Base-by-base conservation (phyloP, 2,888 invertebrate genomes). In the Cosmia pyralina region DNA sequence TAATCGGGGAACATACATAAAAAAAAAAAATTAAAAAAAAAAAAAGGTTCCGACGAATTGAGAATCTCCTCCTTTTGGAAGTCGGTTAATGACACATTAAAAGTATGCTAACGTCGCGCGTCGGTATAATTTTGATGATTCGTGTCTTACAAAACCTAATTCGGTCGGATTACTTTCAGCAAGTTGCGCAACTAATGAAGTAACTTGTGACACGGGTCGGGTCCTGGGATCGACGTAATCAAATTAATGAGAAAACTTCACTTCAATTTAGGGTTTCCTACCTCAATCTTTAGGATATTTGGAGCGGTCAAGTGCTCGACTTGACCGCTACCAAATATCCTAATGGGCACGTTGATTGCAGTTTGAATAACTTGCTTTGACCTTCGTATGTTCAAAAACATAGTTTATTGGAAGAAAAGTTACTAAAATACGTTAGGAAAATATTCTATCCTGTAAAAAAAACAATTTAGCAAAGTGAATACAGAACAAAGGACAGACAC, bases 211-310 rank as follows among this genome's bases (percentile, higher is more conserved):
- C 96, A 95, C 94, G 95, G 96, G 95, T 95, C 95, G 93, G 92
- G 90, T 90, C 90, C 92, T 92, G 94, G 95, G 94, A 95, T 96
- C 95, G 95, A 95, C 95, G 94, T 95, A 95, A 96, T 95, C 95
- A 95, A 95, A 96, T 96, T 96, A 95, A 96, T 95, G 95, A 95
- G 95, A 95, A 95, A 96, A 96, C 95, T 95, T 96, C 94, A 94
- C 95, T 95, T 93, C 94, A 94, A 95, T 95, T 95, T 95, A 93
- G 94, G 93, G 90, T 92, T 95, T 94, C 94, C 94, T 93, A 92
- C 92, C 93, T 93, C 94, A 95, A 94, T 95, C 94, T 95, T 94
- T 93, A 92, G 93, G 92, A 93, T 94, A 93, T 94, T 94, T 92
- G 93, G 91, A 92, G 90, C 92, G 95, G 95, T 95, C 95, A 94